Percentiles rank a stretch among this genome's conserved stretches.
Conservation (phyloP, 2,888 invertebrate species). For the Myopa testacea region DNA sequence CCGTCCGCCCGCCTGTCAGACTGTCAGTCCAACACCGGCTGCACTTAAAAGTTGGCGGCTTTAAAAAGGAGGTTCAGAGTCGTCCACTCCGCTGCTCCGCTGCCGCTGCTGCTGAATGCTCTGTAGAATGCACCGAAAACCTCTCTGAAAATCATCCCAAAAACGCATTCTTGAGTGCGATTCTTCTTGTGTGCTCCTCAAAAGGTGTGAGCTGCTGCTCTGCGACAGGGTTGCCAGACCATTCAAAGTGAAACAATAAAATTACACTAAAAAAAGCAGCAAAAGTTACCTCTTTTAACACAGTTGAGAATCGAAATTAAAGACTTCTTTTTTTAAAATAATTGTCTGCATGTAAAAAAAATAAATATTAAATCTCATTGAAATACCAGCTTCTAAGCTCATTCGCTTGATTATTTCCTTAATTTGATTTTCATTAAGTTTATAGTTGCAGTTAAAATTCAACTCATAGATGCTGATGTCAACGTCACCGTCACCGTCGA, state of each 20-base stretch:
- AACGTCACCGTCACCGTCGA: no score
- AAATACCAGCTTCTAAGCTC: neutral
- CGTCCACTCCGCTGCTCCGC: neutral
- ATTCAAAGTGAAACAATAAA: neutral
- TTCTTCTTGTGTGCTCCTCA: neutral
- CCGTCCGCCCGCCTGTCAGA: neutral
- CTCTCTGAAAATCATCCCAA: slow-evolving; percentile 30
- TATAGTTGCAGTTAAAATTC: neutral
- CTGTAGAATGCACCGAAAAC: slow-evolving; percentile 22
- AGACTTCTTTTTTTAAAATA: no score
- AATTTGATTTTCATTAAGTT: neutral
- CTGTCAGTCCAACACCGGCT: neutral
- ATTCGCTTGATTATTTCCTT: neutral
- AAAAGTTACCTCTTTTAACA: neutral
- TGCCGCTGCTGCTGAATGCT: neutral
- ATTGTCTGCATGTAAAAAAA: no score
- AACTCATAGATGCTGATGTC: neutral
- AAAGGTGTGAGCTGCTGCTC: no score
- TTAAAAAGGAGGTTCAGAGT: slow-evolving; percentile 21
- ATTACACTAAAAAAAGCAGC: neutral
- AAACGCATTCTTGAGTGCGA: slow-evolving; percentile 35
- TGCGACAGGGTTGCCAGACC: slow-evolving; percentile 11
- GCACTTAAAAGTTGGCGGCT: slow-evolving; percentile 16
- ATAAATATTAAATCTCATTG: neutral
- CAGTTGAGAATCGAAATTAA: no score